Evolutionary conservation across 2,797 vertebrate genomes (phyloP), one percentile per base, ranked within the genome.

Genomic region (Hemibagrus guttatus): DNA sequence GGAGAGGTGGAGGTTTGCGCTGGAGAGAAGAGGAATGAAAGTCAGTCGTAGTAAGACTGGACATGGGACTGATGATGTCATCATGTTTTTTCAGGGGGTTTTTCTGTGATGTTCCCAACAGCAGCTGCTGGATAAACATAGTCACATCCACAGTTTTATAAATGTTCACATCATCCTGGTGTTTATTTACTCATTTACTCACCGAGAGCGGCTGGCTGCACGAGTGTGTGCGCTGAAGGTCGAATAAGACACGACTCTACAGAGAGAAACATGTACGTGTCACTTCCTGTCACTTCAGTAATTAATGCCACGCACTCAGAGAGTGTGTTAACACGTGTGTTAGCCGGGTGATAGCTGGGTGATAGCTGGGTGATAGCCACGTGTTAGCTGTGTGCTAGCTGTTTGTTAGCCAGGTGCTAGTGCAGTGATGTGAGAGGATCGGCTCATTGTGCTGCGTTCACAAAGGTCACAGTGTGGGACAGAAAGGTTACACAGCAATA

Each of bases 381-480:
- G 54, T 14, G 31, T 14, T 59, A 80, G 31, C 9, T 0, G 6
- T 59, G 75, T 59, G 78, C 4, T 63, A 63, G 58, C 79, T 3
- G 6, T 11, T 58, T n/a, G 79, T 0, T 64, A 81, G 79, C 39
- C 13, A 13, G 19, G 68, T 72, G 82, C n/a, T 71, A 84, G 39
- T 13, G 3, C 11, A 76, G 46, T 6, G n/a, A 26, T 17, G 31
- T 21, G 78, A 63, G 76, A 72, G 64, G 82, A 81, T 86, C 28
- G 35, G 49, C 61, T 75, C 69, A 76, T 68, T 79, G 82, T 72
- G 71, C 35, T 2, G 64, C 21, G 3, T 86, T 59, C 35, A 56
- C 31, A 80, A 84, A 87, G 84, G 89, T 83, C 85, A 66, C 26
- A 23, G 88, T 63, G 89, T 89, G 85, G 81, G 86, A 89, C 85